A percentile compares a stretch with the other conserved stretches of the same genome.
These are phyloP conservation scores for Actias luna DNA, from an alignment of 2,888 invertebrate species.

Conservation along the genomic window DNA sequence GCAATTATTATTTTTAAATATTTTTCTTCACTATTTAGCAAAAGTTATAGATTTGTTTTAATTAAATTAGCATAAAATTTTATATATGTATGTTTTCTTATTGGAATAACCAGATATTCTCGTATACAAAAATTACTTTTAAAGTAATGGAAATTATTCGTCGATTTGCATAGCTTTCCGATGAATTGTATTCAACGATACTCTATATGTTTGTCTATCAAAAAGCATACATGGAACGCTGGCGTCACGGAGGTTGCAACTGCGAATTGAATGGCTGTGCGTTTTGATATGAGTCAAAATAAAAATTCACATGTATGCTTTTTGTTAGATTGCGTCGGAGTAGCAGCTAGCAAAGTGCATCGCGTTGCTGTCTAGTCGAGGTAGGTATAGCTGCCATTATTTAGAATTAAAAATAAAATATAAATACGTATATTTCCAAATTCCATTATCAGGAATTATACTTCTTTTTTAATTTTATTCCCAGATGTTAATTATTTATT, in stretches of 20 bases:
- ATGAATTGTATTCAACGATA: slow-evolving; percentile 21
- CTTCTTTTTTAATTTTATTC: neutral
- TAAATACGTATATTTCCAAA: neutral
- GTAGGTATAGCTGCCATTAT: slow-evolving; percentile 28
- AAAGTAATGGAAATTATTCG: neutral
- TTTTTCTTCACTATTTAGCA: too few species aligned
- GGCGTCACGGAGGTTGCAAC: slow-evolving; percentile 54
- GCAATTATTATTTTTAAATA: too few species aligned
- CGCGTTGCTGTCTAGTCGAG: slow-evolving; percentile 28
- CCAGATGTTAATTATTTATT: neutral
- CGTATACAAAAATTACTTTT: neutral
- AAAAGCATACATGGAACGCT: slow-evolving; percentile 60
- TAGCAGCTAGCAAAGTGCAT: slow-evolving; percentile 20
- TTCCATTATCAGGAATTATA: neutral
- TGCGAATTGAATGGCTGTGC: slow-evolving; percentile 70
- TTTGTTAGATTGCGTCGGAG: slow-evolving; percentile 63
- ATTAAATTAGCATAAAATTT: neutral
- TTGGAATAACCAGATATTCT: neutral
- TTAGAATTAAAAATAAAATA: neutral
- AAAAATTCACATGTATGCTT: slow-evolving; percentile 60
- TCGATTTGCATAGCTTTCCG: neutral
- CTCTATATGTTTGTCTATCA: slow-evolving; percentile 51
- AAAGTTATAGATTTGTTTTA: neutral
- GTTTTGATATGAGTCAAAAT: slow-evolving; percentile 48
- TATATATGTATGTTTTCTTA: neutral